Base-by-base conservation (phyloP, 2,113 vertebrate species). In the Pterocles orientalis region DNA sequence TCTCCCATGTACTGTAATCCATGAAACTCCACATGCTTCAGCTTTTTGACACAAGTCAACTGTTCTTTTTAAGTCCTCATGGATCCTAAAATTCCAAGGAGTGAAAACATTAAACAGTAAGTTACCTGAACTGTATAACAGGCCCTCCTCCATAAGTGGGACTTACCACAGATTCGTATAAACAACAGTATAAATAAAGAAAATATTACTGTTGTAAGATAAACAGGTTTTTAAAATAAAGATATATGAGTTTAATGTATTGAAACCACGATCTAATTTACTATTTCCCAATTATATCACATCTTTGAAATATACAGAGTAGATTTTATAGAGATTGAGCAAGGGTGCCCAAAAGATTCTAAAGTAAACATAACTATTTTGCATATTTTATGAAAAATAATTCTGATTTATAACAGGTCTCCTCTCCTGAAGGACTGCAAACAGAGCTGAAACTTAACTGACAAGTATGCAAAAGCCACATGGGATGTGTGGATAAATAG, bases 1-100 rank as follows among this genome's bases (percentile, higher is more conserved):
- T 86, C 99, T 98, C 11, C 99, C 99, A 3, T 99, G 99, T 50
- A 99, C 99, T 17, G 99, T 99, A 95, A 99, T 98, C 99, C 99
- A 99, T 1, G 99, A 99, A 80, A 99, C 98, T 28, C 99, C 99
- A 6, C 98, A 98, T 73, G 99, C 98, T 97, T 99, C 98, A 70
- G 98, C 99, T 97, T 99, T 99, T 93, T 98, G 99, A 97, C 99
- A 99, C 21, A 99, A 97, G 94, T 99, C 99, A 91, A 99, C 98
- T 10, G 99, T 99, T 98, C 86, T 98, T 93, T 95, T 98, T 86
- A 99, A 91, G 82, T 99, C 99, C 72, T 98, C 97, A 70, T 99
- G 99, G 86, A 99, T 99, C 98, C 99, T 99, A 96, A 65, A 91
- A 96, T 95, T 92, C 69, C 86, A 96, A 95, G 73, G 20, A 87